Conservation (phyloP, 2,888 invertebrate genomes). For the Pristionchus exspectatus region DNA sequence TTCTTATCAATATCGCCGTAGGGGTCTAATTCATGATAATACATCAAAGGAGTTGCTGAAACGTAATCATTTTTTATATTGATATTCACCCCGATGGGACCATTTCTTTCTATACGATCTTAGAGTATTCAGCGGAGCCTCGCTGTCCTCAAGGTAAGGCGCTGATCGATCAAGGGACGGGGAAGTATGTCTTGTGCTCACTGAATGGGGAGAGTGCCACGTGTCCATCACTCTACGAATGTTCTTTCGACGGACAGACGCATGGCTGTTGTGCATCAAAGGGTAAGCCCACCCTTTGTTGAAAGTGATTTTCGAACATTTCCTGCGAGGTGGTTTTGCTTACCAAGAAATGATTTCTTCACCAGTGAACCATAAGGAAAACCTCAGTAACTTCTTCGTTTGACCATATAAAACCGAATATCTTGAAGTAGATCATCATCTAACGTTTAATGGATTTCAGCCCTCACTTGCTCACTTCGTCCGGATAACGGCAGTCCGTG, state of each 20-base stretch:
- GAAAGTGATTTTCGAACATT: no score
- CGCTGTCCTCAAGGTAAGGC: slow-evolving; percentile 51
- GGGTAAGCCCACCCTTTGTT: slow-evolving; percentile 52
- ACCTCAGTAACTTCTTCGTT: no score
- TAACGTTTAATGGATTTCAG: neutral
- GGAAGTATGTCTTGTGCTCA: slow-evolving; percentile 16
- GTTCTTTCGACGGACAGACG: slow-evolving; percentile 67
- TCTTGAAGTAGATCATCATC: no score
- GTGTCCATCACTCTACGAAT: slow-evolving; percentile 72
- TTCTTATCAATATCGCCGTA: no score
- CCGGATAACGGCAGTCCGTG: slow-evolving; percentile 26
- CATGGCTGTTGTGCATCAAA: slow-evolving; percentile 72
- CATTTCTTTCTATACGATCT: neutral
- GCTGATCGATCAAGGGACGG: neutral
- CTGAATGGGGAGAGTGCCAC: slow-evolving; percentile 55
- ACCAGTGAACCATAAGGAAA: neutral
- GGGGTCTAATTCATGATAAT: no score
- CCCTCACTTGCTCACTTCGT: slow-evolving; percentile 26
- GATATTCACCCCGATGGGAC: no score
- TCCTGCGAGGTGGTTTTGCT: no score
- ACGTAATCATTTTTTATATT: no score
- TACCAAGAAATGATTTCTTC: no score
- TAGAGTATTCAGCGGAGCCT: slow-evolving; percentile 18
- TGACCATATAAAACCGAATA: no score
- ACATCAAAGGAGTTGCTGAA: no score